Conservation (phyloP, 2,113 vertebrate species). For the Tauraco erythrolophus region DNA sequence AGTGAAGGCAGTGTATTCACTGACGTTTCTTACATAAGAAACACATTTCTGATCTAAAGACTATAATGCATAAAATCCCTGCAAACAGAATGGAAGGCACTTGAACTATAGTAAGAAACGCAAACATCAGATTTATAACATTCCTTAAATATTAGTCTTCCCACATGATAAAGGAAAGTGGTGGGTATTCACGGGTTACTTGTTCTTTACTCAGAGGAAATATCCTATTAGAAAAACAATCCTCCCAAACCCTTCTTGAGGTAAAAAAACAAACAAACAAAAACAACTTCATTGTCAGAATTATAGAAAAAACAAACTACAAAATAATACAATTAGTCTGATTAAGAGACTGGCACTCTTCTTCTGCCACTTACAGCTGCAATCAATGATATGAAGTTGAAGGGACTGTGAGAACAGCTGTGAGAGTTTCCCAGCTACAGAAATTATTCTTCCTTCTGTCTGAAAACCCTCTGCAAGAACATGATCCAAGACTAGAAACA, state of each 20-base stretch:
- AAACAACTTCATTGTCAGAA: neutral
- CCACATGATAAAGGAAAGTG: neutral
- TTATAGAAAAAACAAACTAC: neutral
- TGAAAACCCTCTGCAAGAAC: neutral
- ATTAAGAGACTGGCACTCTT: neutral
- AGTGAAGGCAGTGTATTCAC: neutral
- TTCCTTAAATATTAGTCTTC: neutral
- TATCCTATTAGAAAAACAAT: neutral
- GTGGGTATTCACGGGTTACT: neutral
- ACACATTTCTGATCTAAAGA: neutral
- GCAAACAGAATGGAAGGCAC: neutral
- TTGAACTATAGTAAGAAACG: neutral
- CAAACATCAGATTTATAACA: neutral
- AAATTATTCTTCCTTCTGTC: neutral
- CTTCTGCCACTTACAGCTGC: neutral
- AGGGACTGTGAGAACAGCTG: neutral
- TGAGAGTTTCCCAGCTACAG: neutral
- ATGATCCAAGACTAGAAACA: neutral
- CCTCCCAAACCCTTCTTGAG: neutral
- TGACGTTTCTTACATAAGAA: neutral
- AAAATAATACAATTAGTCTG: neutral
- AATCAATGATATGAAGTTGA: neutral
- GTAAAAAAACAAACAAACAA: no score
- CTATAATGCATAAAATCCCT: neutral
- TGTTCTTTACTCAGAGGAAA: neutral